phyloP scores from a whole-genome alignment of 2,113 vertebrate species.

The Muntiacus muntjak region DNA sequence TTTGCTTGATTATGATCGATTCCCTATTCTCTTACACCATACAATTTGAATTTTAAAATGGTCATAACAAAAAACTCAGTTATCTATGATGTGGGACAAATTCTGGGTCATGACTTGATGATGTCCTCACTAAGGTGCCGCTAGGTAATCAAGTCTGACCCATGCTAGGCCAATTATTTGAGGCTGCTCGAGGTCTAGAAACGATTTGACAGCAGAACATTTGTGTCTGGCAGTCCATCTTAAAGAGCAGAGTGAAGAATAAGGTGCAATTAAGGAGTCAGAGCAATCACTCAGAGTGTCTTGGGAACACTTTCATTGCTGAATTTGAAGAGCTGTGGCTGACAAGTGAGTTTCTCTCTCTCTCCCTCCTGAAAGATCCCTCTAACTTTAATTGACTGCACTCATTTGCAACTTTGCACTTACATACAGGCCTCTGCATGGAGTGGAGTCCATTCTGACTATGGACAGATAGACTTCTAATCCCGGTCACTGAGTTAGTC shows the following conservation, averaged over 20 bases:
- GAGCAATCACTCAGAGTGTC: background rate
- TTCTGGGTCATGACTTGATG: background rate
- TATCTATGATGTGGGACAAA: background rate
- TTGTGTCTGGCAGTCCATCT: background rate
- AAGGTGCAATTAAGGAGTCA: constrained; percentile 14
- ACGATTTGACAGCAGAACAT: background rate
- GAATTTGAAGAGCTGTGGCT: background rate
- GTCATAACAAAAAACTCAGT: background rate
- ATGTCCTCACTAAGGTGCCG: background rate
- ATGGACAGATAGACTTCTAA: background rate
- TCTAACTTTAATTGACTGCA: background rate
- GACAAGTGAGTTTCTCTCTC: background rate
- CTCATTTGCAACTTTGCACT: background rate
- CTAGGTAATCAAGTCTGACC: constrained; percentile 7
- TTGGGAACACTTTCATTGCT: background rate
- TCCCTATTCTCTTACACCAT: background rate
- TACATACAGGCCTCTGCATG: no score
- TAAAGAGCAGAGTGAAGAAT: constrained; percentile 20
- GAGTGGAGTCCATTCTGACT: background rate
- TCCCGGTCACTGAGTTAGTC: background rate
- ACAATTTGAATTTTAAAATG: background rate
- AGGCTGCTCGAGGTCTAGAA: background rate
- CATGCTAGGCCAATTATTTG: background rate
- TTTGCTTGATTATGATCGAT: background rate
- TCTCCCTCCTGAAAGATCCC: background rate